phyloP scores from a whole-genome alignment of 2,113 vertebrate species.

The Eupsittula cactorum region DNA sequence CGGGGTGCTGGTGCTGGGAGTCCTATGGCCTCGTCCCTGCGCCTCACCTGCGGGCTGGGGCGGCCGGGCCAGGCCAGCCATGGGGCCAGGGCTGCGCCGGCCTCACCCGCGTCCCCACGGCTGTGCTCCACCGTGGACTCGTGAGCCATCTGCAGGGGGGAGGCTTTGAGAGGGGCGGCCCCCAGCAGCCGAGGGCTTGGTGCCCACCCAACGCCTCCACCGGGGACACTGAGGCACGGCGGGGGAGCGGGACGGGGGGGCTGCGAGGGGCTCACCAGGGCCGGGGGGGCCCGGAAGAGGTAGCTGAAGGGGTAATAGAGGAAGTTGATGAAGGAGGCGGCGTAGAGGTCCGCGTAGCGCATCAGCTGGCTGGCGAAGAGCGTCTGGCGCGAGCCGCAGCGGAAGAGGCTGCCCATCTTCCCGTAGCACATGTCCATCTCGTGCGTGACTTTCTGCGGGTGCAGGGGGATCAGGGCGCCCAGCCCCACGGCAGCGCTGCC shows the following conservation, averaged over 20 bases:
- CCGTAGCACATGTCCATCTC: slow-evolving; percentile 99
- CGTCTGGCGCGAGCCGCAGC: slow-evolving; percentile 94
- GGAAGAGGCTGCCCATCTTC: slow-evolving; percentile 98
- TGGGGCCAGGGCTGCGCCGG: not conserved
- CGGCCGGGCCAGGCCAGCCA: not conserved
- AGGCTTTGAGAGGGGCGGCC: not conserved
- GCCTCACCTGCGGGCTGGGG: slow-evolving; percentile 21
- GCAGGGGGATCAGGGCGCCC: not conserved
- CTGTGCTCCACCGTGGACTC: slow-evolving; percentile 68
- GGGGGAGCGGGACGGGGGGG: fast-evolving
- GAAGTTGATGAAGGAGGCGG: slow-evolving; percentile 95
- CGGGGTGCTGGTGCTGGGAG: fast-evolving
- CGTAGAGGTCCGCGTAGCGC: slow-evolving; percentile 96
- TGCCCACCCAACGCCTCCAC: fast-evolving
- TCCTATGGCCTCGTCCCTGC: not conserved
- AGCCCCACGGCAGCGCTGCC: fast-evolving
- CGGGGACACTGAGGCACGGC: not conserved
- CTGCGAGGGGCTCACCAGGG: slow-evolving; percentile 76
- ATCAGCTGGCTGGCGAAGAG: slow-evolving; percentile 97
- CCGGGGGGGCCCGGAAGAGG: slow-evolving; percentile 94
- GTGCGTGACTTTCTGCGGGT: slow-evolving; percentile 91
- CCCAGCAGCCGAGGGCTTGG: not conserved
- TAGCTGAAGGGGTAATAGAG: slow-evolving; percentile 98
- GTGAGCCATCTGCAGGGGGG: slow-evolving; percentile 79
- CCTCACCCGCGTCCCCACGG: not conserved